These are phyloP conservation scores for Megaceryle torquata DNA, from an alignment of 2,113 vertebrate species.

Conservation along the genomic window DNA sequence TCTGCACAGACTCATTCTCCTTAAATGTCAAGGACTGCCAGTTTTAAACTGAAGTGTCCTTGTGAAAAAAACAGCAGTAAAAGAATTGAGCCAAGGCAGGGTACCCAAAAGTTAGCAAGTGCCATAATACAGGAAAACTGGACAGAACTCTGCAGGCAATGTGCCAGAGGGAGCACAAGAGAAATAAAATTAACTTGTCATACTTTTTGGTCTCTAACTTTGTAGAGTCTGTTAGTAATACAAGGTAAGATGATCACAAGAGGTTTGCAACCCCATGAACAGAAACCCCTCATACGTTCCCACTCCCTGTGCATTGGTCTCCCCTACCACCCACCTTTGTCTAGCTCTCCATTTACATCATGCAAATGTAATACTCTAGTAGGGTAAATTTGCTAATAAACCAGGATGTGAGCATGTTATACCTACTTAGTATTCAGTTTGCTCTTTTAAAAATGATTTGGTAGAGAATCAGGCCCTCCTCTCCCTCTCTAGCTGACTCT, in stretches of 20 bases:
- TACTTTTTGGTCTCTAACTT: background rate
- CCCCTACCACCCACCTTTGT: background rate
- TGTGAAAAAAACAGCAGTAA: background rate
- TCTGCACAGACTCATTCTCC: background rate
- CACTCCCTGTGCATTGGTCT: background rate
- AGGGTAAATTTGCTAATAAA: constrained; percentile 20
- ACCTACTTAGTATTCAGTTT: constrained; percentile 50
- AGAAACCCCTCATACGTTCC: background rate
- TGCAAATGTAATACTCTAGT: background rate
- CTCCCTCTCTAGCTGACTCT: constrained; percentile 66
- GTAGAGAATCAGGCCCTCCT: constrained; percentile 42
- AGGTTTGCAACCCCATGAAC: background rate
- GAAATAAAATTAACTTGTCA: background rate
- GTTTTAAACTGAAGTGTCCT: background rate
- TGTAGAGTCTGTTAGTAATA: background rate
- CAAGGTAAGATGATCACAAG: background rate
- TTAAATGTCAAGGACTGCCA: background rate
- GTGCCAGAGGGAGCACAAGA: background rate
- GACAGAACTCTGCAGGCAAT: background rate
- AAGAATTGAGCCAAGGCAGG: background rate
- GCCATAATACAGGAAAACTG: background rate
- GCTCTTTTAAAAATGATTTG: constrained; percentile 41
- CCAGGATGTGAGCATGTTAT: background rate
- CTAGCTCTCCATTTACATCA: background rate
- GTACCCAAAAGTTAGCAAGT: background rate